Conservation (phyloP, 2,113 vertebrate species). For the Motacilla alba region DNA sequence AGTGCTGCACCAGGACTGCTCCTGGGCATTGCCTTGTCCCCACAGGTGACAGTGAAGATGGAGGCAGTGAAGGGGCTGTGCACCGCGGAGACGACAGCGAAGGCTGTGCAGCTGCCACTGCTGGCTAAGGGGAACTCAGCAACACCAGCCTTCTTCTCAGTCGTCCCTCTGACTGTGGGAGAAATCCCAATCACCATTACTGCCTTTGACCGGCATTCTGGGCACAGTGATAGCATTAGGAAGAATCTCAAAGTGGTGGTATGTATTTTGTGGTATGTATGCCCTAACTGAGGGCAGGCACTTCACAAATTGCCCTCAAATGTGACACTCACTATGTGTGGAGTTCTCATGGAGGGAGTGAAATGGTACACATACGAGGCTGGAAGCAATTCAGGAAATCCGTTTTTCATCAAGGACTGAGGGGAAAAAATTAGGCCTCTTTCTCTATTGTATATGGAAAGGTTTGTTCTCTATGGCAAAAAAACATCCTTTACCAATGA, state of each 20-base stretch:
- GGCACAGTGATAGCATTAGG: constrained; percentile 22
- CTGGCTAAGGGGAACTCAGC: constrained; percentile 59
- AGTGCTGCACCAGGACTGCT: background rate
- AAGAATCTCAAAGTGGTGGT: constrained; percentile 53
- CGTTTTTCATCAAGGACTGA: background rate
- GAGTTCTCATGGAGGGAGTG: background rate
- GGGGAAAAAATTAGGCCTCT: background rate
- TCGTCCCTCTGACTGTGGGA: constrained; percentile 65
- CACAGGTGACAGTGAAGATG: background rate
- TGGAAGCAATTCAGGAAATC: background rate
- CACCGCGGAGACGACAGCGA: background rate
- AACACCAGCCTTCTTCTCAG: constrained; percentile 64
- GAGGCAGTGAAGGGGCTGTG: constrained; percentile 3
- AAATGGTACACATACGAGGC: background rate
- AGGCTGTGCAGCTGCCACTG: background rate
- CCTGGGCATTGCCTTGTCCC: background rate
- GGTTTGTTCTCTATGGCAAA: background rate
- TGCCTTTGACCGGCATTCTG: background rate
- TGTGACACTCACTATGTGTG: fast-evolving
- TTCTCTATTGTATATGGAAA: background rate
- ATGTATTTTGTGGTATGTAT: background rate
- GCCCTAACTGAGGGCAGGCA: background rate
- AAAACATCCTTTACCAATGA: background rate
- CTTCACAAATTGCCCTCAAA: background rate
- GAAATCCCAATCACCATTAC: constrained; percentile 64